These are phyloP conservation scores for Metallyticus violacea DNA, from an alignment of 2,888 invertebrate species.

Conservation along the genomic window DNA sequence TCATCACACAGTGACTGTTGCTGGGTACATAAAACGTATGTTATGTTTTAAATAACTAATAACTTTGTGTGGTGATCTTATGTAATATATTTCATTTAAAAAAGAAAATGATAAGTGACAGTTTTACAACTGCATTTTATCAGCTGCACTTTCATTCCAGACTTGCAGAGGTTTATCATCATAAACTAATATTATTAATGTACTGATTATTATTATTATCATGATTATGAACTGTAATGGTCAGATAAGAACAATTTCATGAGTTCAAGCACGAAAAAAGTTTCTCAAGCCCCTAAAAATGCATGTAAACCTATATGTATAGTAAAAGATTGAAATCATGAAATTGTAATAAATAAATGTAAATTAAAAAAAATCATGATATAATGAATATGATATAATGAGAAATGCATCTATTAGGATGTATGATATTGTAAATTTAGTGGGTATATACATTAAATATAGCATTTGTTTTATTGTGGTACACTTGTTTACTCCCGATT, in stretches of 20 bases:
- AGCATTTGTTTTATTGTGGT: slow-evolving; percentile 15
- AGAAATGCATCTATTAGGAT: neutral
- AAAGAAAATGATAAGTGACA: neutral
- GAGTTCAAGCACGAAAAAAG: neutral
- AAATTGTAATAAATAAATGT: neutral
- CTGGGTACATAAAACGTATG: neutral
- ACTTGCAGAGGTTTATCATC: neutral
- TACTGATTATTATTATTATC: neutral
- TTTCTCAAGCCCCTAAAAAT: neutral
- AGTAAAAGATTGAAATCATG: neutral
- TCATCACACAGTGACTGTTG: neutral
- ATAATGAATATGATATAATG: neutral
- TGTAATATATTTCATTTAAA: neutral
- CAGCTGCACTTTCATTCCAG: neutral
- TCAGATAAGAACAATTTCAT: neutral
- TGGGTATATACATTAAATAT: slow-evolving; percentile 17
- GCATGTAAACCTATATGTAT: slow-evolving; percentile 7
- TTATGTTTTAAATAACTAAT: neutral
- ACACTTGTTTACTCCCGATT: neutral
- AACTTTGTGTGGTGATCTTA: neutral
- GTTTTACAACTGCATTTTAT: neutral
- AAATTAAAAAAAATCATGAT: neutral
- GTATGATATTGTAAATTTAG: neutral
- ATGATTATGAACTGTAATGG: neutral
- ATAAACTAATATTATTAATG: neutral